A percentile compares a stretch with the other conserved stretches of the same genome.
phyloP scores from a whole-genome alignment of 2,113 vertebrate species.

The Serilophus lunatus region DNA sequence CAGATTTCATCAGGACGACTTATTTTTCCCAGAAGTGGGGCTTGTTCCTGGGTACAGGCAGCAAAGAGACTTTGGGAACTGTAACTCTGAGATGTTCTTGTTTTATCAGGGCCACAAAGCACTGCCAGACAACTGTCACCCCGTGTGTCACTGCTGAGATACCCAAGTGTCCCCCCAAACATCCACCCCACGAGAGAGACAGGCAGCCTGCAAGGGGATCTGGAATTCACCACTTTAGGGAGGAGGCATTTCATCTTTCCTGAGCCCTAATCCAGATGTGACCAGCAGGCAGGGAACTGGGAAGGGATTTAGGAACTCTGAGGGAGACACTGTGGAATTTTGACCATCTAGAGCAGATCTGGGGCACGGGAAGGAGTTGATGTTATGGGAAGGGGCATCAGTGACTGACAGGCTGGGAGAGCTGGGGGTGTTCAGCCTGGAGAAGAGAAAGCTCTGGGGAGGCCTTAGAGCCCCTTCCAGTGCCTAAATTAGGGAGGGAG shows the following conservation, averaged over 20 bases:
- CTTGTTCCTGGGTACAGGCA: background rate
- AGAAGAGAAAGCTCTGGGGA: background rate
- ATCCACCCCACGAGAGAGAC: too few relatives aligned
- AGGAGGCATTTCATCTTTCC: fast-evolving
- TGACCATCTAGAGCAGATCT: fast-evolving
- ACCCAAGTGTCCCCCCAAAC: fast-evolving
- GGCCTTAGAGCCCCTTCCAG: background rate
- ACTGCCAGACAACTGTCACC: fast-evolving
- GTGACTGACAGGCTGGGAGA: background rate
- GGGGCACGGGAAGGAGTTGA: background rate
- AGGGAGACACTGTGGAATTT: background rate
- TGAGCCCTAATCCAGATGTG: background rate
- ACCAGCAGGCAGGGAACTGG: fast-evolving
- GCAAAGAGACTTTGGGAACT: background rate
- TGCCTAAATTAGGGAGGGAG: background rate
- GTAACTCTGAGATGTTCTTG: fast-evolving
- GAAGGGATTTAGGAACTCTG: background rate
- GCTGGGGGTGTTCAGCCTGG: background rate
- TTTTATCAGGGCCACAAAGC: background rate
- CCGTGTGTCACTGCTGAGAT: fast-evolving
- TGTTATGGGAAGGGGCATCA: background rate
- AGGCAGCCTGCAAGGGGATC: background rate
- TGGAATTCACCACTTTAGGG: too few relatives aligned
- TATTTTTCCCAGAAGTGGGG: fast-evolving
- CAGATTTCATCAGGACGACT: background rate